Percentiles rank a stretch among this genome's conserved stretches.
These are phyloP conservation scores for Thymallus thymallus DNA, from an alignment of 2,113 vertebrate species.

Conservation along the genomic window DNA sequence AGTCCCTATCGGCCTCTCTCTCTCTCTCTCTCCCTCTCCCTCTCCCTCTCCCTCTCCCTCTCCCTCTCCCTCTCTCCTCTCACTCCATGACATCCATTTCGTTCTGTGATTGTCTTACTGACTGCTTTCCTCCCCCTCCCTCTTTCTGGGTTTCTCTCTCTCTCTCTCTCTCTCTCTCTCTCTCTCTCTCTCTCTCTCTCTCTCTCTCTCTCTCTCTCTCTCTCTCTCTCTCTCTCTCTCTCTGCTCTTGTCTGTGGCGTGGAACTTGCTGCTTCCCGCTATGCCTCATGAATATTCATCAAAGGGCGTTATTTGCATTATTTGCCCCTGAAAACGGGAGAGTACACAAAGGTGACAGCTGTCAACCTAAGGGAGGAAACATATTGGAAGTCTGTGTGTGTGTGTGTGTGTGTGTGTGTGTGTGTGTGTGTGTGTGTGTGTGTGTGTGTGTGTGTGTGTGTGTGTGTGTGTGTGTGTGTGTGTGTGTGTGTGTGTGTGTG, in stretches of 20 bases:
- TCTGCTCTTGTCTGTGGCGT: too few relatives aligned
- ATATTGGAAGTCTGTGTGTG: background rate
- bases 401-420: conserved; percentile 7
- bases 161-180: background rate
- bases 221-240: conserved; percentile 4
- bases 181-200: conserved; percentile 26
- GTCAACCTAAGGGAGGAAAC: conserved; percentile 5
- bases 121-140: background rate
- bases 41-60: background rate
- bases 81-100: background rate
- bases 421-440: conserved; percentile 1
- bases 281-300: conserved; percentile 36
- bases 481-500: background rate
- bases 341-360: conserved; percentile 20
- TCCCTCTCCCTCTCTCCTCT: background rate
- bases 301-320: conserved; percentile 36
- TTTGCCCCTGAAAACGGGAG: conserved; percentile 13
- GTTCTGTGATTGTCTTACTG: conserved; percentile 3
- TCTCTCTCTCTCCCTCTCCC: background rate
- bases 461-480: too few relatives aligned
- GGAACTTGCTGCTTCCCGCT: too few relatives aligned
- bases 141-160: background rate
- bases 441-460: too few relatives aligned
- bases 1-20: background rate
- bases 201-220: conserved; percentile 13